Base-by-base conservation (phyloP, 2,113 vertebrate species). In the Muscicapa adusta region DNA sequence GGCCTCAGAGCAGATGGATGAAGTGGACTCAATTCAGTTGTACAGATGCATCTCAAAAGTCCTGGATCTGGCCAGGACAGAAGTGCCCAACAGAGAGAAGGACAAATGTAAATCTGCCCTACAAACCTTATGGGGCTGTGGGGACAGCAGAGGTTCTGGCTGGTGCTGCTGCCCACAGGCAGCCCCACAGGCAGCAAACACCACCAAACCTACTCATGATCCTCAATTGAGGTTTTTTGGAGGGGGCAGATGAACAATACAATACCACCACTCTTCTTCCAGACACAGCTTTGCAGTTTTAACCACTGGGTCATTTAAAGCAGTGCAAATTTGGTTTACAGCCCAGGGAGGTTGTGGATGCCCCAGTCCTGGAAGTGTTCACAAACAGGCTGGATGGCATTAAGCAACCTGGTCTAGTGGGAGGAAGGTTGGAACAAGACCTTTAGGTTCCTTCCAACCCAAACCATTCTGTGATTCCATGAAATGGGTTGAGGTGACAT, bases 381-480 rank as follows among this genome's bases (percentile, higher is more conserved):
- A 53, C 1, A 1, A 31, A 15, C 25, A 56, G 71, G 56, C 2
- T 70, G 78, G 78, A 33, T 40, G 54, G 25, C 31, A 25, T 34
- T 47, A 31, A 76, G 47, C 40, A 42, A 23, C 6, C 29, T 26
- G n/a, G 7, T 54, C 4, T 13, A 38, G 51, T 7, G 43, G 19
- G 10, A 73, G 34, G 4, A 9, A 5, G 4, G 0, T 2, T 43
- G 29, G 29, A 82, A 67, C 0, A 1, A 18, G 29, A 67, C 28
- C 19, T 67, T 74, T 15, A 62, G 25, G 18, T 33, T 10, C 10
- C 48, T 83, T 42, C 22, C 22, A 54, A 18, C 10, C 25, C 56
- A 83, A 42, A 42, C 15, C 9, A 36, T 36, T 33, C 63, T 56
- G 31, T 48, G 40, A 62, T 36, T 56, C 34, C 18, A 28, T 12